These are phyloP conservation scores for Glandiceps talaboti DNA, from an alignment of 53 echinoderm and acorn worm genomes.

Conservation along the genomic window DNA sequence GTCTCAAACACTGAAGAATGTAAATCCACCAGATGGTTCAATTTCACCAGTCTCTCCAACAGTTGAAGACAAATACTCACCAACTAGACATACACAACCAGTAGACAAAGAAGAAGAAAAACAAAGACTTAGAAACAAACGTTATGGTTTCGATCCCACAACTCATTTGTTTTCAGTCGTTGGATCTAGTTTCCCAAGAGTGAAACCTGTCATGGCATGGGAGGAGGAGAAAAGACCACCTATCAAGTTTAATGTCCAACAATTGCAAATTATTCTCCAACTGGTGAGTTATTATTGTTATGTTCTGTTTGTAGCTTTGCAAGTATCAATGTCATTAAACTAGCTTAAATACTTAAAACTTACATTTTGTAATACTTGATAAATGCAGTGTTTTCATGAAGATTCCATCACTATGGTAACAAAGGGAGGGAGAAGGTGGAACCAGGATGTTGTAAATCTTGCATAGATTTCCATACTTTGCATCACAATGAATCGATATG, in stretches of 20 bases:
- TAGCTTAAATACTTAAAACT: too few relatives aligned
- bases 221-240: slow-evolving; percentile 13
- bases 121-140: slow-evolving; percentile 17
- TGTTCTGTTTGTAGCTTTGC: too few relatives aligned
- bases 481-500: too few relatives aligned
- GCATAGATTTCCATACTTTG: too few relatives aligned
- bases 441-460: too few relatives aligned
- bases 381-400: neutral
- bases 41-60: neutral
- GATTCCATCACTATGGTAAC: neutral
- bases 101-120: slow-evolving; percentile 5
- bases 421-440: too few relatives aligned
- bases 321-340: too few relatives aligned
- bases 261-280: slow-evolving; percentile 50
- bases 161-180: slow-evolving; percentile 38
- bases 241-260: slow-evolving; percentile 25
- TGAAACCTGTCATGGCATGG: slow-evolving; percentile 20
- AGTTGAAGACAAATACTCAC: neutral
- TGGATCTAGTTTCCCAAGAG: slow-evolving; percentile 39
- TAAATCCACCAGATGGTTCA: neutral
- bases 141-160: slow-evolving; percentile 30
- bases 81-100: neutral
- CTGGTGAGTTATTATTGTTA: slow-evolving; percentile 57
- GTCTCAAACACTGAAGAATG: neutral
- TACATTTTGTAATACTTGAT: neutral